These are phyloP conservation scores for Trypoxylus dichotomus DNA, from an alignment of 1,140 invertebrate genomes.

Conservation along the genomic window DNA sequence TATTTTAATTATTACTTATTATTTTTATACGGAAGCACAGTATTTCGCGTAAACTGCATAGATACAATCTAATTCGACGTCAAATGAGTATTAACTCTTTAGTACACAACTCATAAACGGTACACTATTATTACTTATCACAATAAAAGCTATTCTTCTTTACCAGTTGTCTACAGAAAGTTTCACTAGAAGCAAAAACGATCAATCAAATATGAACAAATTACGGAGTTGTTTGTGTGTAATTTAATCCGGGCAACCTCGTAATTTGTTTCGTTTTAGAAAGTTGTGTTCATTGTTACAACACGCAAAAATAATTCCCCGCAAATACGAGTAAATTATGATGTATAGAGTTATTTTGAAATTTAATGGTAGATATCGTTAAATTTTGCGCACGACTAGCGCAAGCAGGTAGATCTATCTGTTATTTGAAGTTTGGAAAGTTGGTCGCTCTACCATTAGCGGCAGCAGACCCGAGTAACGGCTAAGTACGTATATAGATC, in stretches of 20 bases:
- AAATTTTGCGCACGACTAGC: background rate
- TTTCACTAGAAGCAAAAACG: background rate
- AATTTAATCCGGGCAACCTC: background rate
- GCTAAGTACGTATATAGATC: background rate
- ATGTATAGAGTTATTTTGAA: conserved; percentile 21
- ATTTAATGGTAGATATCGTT: conserved; percentile 13
- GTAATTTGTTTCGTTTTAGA: background rate
- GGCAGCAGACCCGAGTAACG: background rate
- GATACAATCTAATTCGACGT: no score
- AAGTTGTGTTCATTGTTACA: background rate
- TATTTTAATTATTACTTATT: no score
- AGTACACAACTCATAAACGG: no score
- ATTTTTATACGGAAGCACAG: no score
- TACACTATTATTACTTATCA: no score
- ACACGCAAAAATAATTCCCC: background rate
- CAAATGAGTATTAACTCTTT: no score
- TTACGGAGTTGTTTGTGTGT: background rate
- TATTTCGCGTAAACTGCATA: no score
- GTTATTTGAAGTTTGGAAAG: conserved; percentile 12
- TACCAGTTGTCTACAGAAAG: background rate
- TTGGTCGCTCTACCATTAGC: background rate
- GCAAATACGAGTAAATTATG: background rate
- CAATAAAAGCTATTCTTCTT: background rate
- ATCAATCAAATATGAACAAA: background rate
- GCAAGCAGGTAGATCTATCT: background rate